Conservation (phyloP, 2,113 vertebrate genomes). For the Todiramphus saurophagus region DNA sequence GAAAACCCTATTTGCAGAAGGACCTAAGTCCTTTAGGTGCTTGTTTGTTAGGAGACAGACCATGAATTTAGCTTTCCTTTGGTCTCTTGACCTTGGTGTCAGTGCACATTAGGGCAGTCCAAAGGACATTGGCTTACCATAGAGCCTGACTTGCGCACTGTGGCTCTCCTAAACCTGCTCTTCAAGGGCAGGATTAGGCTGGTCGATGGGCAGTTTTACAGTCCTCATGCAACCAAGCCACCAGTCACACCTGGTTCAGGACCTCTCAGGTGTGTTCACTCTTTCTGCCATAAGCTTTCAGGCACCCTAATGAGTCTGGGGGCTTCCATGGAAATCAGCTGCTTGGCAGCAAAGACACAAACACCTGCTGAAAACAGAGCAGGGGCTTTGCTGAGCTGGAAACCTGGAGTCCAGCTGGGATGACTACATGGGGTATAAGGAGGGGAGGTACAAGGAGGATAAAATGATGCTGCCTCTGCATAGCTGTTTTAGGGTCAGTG, state of each 20-base stretch:
- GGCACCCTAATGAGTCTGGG: background rate
- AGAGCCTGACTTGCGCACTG: background rate
- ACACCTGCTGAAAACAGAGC: background rate
- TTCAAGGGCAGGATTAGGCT: background rate
- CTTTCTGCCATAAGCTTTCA: background rate
- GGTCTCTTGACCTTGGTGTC: background rate
- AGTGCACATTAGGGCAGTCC: background rate
- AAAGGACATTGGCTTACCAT: background rate
- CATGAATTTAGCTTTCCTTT: background rate
- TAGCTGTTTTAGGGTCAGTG: background rate
- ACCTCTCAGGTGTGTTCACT: accelerated
- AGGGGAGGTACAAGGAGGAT: background rate
- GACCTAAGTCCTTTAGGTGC: background rate
- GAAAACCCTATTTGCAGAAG: background rate
- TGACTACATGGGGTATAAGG: background rate
- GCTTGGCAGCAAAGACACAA: background rate
- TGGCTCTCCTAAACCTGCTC: background rate
- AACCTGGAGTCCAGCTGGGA: background rate
- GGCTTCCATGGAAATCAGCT: background rate
- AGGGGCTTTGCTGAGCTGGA: background rate
- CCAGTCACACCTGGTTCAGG: background rate
- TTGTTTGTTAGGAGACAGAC: background rate
- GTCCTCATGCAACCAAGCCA: background rate
- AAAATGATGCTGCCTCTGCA: background rate
- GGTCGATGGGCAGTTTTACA: background rate